phyloP scores from a whole-genome alignment of 1,140 invertebrate species.

The Acyrthosiphon pisum region DNA sequence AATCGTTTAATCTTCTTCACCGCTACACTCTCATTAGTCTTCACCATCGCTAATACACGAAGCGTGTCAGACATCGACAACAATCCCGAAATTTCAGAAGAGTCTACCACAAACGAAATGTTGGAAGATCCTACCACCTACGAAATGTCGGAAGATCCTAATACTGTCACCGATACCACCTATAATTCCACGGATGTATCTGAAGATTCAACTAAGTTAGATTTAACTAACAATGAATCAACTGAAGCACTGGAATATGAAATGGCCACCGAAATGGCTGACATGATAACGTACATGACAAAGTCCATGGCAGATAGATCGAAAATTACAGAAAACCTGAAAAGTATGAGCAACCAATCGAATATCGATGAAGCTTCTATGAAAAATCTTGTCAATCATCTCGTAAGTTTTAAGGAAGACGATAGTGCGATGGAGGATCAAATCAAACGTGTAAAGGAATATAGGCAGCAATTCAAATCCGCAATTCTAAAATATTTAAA shows the following conservation, averaged over 20 bases:
- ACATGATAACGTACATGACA: neutral
- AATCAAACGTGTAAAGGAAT: neutral
- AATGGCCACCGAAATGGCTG: neutral
- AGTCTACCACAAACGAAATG: neutral
- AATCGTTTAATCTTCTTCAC: neutral
- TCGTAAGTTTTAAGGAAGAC: neutral
- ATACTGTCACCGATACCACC: neutral
- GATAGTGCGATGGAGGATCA: neutral
- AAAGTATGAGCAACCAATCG: neutral
- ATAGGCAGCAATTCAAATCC: neutral
- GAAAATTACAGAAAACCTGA: neutral
- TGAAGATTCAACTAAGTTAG: neutral
- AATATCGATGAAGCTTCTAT: neutral
- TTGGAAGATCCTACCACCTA: no score
- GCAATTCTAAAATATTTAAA: neutral
- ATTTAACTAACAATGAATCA: neutral
- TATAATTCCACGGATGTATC: neutral
- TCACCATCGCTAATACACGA: neutral
- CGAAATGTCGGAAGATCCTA: no score
- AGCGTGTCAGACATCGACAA: neutral
- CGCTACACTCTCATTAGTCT: neutral
- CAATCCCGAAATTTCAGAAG: neutral
- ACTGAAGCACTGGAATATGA: neutral
- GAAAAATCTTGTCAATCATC: neutral
- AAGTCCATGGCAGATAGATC: neutral